phyloP scores from a whole-genome alignment of 2,113 vertebrate genomes.

The Corydoras sp. region DNA sequence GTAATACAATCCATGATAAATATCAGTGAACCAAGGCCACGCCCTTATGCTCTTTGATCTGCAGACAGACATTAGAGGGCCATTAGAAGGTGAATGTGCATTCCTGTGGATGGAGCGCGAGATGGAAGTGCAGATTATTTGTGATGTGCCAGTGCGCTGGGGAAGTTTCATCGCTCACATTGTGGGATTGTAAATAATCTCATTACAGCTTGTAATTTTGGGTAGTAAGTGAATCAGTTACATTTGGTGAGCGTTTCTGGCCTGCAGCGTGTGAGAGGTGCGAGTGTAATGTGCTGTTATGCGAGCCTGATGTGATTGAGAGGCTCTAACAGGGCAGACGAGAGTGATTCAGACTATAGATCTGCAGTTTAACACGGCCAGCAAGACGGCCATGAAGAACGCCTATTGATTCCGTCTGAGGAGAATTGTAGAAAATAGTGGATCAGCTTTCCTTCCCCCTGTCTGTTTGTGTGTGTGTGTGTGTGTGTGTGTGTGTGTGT shows the following conservation, averaged over 20 bases:
- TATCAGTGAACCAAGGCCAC: too few species aligned
- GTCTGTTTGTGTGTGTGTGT: too few species aligned
- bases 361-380: constrained; percentile 27
- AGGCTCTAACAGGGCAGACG: constrained; percentile 24
- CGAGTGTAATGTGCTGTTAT: constrained; percentile 20
- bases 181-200: constrained; percentile 12
- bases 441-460: constrained; percentile 37
- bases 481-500: too few species aligned
- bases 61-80: too few species aligned
- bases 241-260: constrained; percentile 3
- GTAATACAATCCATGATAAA: too few species aligned
- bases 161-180: constrained; percentile 9
- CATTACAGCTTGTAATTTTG: constrained; percentile 20
- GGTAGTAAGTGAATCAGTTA: constrained; percentile 12
- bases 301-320: constrained; percentile 26
- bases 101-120: background rate
- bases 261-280: constrained; percentile 1
- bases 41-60: too few species aligned
- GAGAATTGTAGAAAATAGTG: constrained; percentile 35
- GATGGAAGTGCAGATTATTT: background rate
- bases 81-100: too few species aligned
- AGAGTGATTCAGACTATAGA: constrained; percentile 25
- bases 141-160: too few species aligned
- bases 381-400: constrained; percentile 23
- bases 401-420: constrained; percentile 25